Conservation (phyloP, 2,888 invertebrate genomes). For the Lepidocyrtinus sp. region DNA sequence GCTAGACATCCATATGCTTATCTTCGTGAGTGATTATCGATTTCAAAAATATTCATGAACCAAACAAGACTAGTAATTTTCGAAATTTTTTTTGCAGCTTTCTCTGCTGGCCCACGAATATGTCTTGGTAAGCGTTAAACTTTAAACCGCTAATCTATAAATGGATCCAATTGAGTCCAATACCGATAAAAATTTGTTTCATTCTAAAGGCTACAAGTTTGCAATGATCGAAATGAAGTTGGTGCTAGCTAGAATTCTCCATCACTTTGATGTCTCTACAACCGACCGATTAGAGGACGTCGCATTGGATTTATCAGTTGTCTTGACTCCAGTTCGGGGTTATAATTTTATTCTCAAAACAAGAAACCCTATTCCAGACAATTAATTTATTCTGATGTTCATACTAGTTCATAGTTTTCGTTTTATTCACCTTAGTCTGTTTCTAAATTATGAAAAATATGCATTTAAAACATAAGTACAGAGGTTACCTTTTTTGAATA, state of each 20-base stretch:
- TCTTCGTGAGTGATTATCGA: not conserved
- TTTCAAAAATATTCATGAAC: not conserved
- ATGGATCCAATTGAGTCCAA: not conserved
- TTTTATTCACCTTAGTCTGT: too few species aligned
- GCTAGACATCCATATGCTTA: slow-evolving; percentile 38
- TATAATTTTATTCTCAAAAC: slow-evolving; percentile 42
- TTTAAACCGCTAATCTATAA: not conserved
- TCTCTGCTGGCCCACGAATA: slow-evolving; percentile 37
- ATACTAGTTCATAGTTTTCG: too few species aligned
- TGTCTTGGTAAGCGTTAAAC: slow-evolving; percentile 26
- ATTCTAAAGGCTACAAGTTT: slow-evolving; percentile 37
- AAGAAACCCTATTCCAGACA: slow-evolving; percentile 3
- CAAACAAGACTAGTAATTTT: not conserved
- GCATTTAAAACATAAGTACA: too few species aligned
- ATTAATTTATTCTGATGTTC: too few species aligned
- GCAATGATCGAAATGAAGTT: slow-evolving; percentile 43
- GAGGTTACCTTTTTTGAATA: too few species aligned
- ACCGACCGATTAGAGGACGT: slow-evolving; percentile 44
- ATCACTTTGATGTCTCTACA: slow-evolving; percentile 29
- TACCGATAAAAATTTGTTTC: not conserved
- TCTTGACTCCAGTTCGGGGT: slow-evolving; percentile 30
- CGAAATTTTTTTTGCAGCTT: slow-evolving; percentile 5
- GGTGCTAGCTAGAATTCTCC: slow-evolving; percentile 26
- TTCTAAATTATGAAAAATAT: too few species aligned
- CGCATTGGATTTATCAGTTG: slow-evolving; percentile 24